Percentiles rank a stretch among this genome's conserved stretches.
Conservation (phyloP, 1,140 invertebrate genomes). For the Plectrocnemia conspersa region DNA sequence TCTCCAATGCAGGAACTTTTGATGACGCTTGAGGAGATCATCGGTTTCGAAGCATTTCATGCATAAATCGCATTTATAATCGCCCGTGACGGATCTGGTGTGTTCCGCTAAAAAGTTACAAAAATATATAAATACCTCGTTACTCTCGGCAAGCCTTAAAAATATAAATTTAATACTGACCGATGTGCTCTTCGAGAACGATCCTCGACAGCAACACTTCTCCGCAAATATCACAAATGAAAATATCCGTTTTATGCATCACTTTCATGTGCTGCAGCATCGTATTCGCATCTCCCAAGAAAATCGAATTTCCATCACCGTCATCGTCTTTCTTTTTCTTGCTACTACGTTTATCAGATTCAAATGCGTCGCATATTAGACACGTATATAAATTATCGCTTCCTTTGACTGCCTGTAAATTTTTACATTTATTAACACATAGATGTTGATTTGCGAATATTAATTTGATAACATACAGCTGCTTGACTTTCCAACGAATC, state of each 20-base stretch:
- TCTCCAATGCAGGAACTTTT: slow-evolving; percentile 58
- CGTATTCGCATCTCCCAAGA: slow-evolving; percentile 50
- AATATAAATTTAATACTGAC: slow-evolving; percentile 28
- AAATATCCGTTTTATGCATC: slow-evolving; percentile 58
- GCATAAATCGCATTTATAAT: slow-evolving; percentile 64
- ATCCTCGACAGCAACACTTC: slow-evolving; percentile 58
- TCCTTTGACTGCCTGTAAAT: slow-evolving; percentile 7
- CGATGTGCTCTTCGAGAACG: slow-evolving; percentile 60
- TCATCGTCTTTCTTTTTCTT: slow-evolving; percentile 4
- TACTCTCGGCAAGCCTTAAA: neutral
- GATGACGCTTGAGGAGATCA: slow-evolving; percentile 59
- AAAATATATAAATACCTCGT: neutral
- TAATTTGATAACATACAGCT: neutral
- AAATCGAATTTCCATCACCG: slow-evolving; percentile 15
- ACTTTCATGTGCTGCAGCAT: slow-evolving; percentile 59
- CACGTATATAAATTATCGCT: slow-evolving; percentile 13
- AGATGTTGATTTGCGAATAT: neutral
- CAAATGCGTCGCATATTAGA: slow-evolving; percentile 1
- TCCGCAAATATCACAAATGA: slow-evolving; percentile 69
- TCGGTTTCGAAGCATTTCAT: slow-evolving; percentile 60
- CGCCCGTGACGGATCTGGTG: slow-evolving; percentile 50
- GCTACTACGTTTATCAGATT: neutral
- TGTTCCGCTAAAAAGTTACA: slow-evolving; percentile 53
- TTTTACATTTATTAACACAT: neutral
- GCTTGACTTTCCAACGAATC: neutral